phyloP scores from a whole-genome alignment of 2,113 vertebrate genomes.

The Chascanopsetta lugubris region DNA sequence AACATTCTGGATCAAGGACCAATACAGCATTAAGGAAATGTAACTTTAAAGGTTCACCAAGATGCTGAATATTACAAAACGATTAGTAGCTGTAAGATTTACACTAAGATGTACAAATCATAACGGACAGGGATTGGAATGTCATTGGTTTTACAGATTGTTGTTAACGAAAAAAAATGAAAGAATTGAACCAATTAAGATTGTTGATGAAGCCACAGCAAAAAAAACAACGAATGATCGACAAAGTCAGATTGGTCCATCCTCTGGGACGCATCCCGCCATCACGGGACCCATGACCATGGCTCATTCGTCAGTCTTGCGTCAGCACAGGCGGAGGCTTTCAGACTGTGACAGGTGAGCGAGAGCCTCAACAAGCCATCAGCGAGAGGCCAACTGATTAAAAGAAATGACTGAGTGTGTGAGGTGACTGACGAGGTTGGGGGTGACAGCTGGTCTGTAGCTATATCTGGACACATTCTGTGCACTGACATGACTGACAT shows the following conservation, averaged over 20 bases:
- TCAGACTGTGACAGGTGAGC: conserved; percentile 55
- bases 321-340: conserved; percentile 37
- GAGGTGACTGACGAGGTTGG: conserved; percentile 68
- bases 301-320: conserved; percentile 56
- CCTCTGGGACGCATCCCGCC: background rate
- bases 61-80: background rate
- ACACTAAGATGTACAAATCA: too few relatives aligned
- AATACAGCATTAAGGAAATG: too few relatives aligned
- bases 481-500: conserved; percentile 53
- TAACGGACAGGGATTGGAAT: too few relatives aligned
- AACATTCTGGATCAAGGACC: too few relatives aligned
- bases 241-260: background rate
- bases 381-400: conserved; percentile 52
- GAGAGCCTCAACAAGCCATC: conserved; percentile 35
- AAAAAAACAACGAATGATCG: too few relatives aligned
- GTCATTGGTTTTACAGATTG: too few relatives aligned
- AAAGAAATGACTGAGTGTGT: conserved; percentile 66
- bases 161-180: too few relatives aligned
- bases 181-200: too few relatives aligned
- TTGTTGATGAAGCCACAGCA: too few relatives aligned
- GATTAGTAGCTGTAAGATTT: too few relatives aligned
- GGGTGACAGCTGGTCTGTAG: conserved; percentile 42
- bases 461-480: conserved; percentile 55
- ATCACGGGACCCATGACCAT: conserved; percentile 30
- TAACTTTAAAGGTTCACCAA: background rate